A percentile compares a stretch with the other conserved stretches of the same genome.
These are phyloP conservation scores for Rutpela maculata DNA, from an alignment of 2,888 invertebrate species.

Conservation along the genomic window DNA sequence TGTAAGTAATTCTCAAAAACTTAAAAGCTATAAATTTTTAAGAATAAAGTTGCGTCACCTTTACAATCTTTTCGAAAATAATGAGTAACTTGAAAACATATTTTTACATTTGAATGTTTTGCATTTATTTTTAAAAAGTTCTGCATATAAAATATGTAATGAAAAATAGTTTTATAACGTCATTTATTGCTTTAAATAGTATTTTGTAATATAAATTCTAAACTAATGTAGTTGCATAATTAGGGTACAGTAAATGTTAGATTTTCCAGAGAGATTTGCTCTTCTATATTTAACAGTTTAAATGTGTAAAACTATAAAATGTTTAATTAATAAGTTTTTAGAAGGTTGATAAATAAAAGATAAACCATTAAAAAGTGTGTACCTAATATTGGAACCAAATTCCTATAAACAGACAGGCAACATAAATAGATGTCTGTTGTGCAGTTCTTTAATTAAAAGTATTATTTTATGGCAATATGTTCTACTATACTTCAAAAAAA, in stretches of 20 bases:
- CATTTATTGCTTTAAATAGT: slow-evolving; percentile 15
- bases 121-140: no score
- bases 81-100: neutral
- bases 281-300: neutral
- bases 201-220: neutral
- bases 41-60: neutral
- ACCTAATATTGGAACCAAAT: no score
- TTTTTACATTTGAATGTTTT: no score
- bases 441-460: neutral
- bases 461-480: neutral
- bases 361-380: neutral
- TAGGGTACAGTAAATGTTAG: neutral
- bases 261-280: neutral
- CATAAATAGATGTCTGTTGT: neutral
- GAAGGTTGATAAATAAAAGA: neutral
- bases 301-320: neutral
- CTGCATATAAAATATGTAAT: slow-evolving; percentile 11
- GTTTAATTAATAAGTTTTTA: no score
- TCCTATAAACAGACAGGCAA: neutral
- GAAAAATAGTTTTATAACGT: neutral
- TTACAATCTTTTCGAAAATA: neutral
- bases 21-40: no score
- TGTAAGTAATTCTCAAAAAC: no score
- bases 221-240: no score
- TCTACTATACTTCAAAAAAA: no score